A percentile compares a stretch with the other conserved stretches of the same genome.
These are phyloP conservation scores for Ptychoptera contaminata DNA, from an alignment of 2,888 invertebrate species.

Conservation along the genomic window DNA sequence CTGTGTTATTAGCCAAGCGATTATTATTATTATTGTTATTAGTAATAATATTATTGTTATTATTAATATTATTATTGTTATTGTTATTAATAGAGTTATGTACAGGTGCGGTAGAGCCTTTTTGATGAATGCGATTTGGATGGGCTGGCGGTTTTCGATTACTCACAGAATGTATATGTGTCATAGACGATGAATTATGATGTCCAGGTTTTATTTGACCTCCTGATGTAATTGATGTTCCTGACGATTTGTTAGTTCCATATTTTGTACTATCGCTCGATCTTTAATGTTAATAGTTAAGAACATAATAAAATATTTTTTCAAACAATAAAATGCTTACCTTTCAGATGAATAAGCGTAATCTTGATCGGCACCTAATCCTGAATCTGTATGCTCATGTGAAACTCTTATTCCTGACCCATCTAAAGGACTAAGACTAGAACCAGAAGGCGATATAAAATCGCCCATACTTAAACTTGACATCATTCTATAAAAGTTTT, in stretches of 20 bases:
- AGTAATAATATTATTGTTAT: slow-evolving; percentile 5
- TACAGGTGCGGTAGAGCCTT: slow-evolving; percentile 15
- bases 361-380: slow-evolving; percentile 59
- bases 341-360: slow-evolving; percentile 55
- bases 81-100: slow-evolving; percentile 11
- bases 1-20: slow-evolving; percentile 26
- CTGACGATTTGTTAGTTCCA: slow-evolving; percentile 31
- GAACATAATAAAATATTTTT: slow-evolving; percentile 1
- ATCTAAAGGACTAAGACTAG: slow-evolving; percentile 29
- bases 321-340: slow-evolving; percentile 24
- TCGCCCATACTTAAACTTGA: slow-evolving; percentile 34
- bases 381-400: slow-evolving; percentile 64
- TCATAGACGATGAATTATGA: slow-evolving; percentile 18
- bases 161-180: slow-evolving; percentile 13
- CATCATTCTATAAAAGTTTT: slow-evolving; percentile 29
- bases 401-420: slow-evolving; percentile 39
- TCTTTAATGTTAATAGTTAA: slow-evolving; percentile 9
- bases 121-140: slow-evolving; percentile 23
- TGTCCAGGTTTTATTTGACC: slow-evolving; percentile 28
- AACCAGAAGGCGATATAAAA: slow-evolving; percentile 29
- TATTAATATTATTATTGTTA: slow-evolving; percentile 1
- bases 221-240: slow-evolving; percentile 26
- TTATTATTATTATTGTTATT: slow-evolving; percentile 13
- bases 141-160: slow-evolving; percentile 14
- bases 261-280: slow-evolving; percentile 45